Conservation (phyloP, 1,140 invertebrate species). For the Pseudomyrmex gracilis region DNA sequence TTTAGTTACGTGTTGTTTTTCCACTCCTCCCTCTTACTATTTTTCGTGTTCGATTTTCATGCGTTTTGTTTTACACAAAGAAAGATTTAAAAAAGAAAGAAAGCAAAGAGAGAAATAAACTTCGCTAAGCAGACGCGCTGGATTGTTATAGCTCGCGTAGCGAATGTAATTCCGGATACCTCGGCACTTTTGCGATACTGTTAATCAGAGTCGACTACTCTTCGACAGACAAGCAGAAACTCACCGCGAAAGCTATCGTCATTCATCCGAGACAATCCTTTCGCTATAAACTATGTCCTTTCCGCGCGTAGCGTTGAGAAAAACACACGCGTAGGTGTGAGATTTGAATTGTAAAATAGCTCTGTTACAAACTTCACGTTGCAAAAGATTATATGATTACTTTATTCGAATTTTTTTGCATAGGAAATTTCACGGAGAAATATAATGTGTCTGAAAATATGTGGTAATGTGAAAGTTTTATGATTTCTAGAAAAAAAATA, state of each 20-base stretch:
- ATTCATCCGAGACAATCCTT: constrained; percentile 14
- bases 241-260: constrained; percentile 37
- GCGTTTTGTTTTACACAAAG: constrained; percentile 1
- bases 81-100: neutral
- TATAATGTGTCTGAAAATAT: neutral
- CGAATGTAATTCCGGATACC: constrained; percentile 33
- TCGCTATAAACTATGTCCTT: constrained; percentile 16
- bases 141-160: constrained; percentile 6
- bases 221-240: constrained; percentile 5
- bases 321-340: neutral
- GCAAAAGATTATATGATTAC: neutral
- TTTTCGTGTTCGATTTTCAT: too few species aligned
- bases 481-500: neutral
- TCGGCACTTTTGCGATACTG: constrained; percentile 20
- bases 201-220: constrained; percentile 44
- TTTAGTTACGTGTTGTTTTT: too few species aligned
- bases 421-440: neutral
- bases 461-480: neutral
- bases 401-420: neutral
- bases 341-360: neutral
- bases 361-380: neutral
- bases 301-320: neutral
- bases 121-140: neutral
- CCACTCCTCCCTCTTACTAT: too few species aligned
- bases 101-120: neutral